phyloP scores from a whole-genome alignment of 2,797 vertebrate genomes.

The Epinephelus malabaricus region DNA sequence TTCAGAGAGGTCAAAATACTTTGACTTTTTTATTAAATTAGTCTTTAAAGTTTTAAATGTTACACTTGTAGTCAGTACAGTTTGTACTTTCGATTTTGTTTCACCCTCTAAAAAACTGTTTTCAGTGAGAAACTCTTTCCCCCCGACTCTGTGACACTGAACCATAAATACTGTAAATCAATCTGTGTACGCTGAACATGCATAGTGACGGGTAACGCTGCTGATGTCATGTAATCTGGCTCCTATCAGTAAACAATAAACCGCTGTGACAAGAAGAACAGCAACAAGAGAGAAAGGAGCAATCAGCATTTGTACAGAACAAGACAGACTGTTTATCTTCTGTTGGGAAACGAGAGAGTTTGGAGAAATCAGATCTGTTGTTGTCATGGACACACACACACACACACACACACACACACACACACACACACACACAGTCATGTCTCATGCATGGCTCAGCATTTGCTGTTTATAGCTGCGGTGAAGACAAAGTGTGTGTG shows the following conservation, averaged over 20 bases:
- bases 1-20: too few species aligned
- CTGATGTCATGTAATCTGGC: neutral
- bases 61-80: too few species aligned
- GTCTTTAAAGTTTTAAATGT: neutral
- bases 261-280: conserved; percentile 14
- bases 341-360: conserved; percentile 55
- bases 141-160: neutral
- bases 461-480: too few species aligned
- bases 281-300: neutral
- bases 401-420: conserved; percentile 35
- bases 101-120: neutral
- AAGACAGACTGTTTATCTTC: conserved; percentile 25
- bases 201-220: too few species aligned
- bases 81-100: neutral
- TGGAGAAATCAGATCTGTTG: conserved; percentile 73
- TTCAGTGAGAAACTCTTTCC: neutral
- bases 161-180: neutral
- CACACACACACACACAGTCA: conserved; percentile 1
- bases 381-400: conserved; percentile 50
- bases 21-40: neutral
- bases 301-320: conserved; percentile 14
- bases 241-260: conserved; percentile 10
- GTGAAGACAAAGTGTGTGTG: too few species aligned
- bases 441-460: too few species aligned
- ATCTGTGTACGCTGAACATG: neutral